These are phyloP conservation scores for Nasonia oneida DNA, from an alignment of 2,888 invertebrate species.

Conservation along the genomic window DNA sequence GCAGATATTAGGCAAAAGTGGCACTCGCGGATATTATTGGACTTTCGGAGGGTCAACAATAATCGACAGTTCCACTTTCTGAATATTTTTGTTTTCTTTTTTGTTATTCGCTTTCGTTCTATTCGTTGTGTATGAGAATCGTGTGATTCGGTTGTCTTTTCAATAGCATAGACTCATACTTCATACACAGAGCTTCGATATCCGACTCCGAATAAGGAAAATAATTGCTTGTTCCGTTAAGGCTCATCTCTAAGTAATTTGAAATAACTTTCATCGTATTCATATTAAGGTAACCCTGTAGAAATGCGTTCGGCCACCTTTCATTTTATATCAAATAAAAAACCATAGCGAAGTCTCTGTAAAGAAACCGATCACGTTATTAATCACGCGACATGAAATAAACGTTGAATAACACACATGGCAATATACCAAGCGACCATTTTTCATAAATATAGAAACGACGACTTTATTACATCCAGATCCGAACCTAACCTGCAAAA, in stretches of 20 bases:
- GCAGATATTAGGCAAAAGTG: background rate
- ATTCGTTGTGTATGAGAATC: background rate
- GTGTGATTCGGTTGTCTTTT: background rate
- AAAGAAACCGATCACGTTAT: background rate
- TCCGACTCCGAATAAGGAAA: slow-evolving; percentile 4
- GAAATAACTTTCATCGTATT: slow-evolving; percentile 49
- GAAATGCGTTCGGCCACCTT: slow-evolving; percentile 37
- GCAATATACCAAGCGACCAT: background rate
- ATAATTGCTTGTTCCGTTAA: slow-evolving; percentile 2
- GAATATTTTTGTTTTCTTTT: background rate
- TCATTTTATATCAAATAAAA: background rate
- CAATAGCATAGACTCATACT: background rate
- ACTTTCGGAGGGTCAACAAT: too few relatives aligned
- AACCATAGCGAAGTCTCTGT: background rate
- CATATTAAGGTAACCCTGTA: slow-evolving; percentile 43
- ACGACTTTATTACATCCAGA: background rate
- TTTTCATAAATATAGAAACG: background rate
- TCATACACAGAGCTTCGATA: background rate
- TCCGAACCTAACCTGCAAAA: background rate
- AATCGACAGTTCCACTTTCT: background rate
- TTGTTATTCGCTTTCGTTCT: background rate
- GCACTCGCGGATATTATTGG: background rate
- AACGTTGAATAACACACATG: background rate
- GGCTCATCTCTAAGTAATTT: slow-evolving; percentile 29
- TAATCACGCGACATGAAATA: background rate